These are phyloP conservation scores for Genyomyrus donnyi DNA, from an alignment of 2,113 vertebrate genomes.

Conservation along the genomic window DNA sequence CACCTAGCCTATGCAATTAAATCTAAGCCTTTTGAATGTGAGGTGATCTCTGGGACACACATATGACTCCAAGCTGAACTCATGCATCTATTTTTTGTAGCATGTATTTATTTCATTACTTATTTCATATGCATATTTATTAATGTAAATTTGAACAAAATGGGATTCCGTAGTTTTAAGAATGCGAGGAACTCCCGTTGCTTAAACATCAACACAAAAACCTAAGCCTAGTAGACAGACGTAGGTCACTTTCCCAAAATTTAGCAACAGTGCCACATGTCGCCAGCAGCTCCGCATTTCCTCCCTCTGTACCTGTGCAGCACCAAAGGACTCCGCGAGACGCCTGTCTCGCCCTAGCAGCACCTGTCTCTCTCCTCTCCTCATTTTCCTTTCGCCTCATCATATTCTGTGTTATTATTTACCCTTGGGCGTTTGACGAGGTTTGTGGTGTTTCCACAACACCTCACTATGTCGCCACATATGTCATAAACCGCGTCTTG, in stretches of 20 bases:
- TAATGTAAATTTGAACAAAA: not conserved
- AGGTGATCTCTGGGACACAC: too few relatives aligned
- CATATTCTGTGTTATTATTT: too few relatives aligned
- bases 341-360: too few relatives aligned
- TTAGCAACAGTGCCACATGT: not conserved
- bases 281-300: not conserved
- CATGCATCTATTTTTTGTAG: too few relatives aligned
- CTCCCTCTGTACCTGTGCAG: not conserved
- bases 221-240: not conserved
- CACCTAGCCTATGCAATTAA: too few relatives aligned
- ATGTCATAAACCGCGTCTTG: not conserved
- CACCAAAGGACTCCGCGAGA: not conserved
- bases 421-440: too few relatives aligned
- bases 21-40: too few relatives aligned
- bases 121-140: not conserved
- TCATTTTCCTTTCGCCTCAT: too few relatives aligned
- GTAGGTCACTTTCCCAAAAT: not conserved
- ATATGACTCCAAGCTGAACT: too few relatives aligned
- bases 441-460: too few relatives aligned
- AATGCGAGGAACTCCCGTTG: not conserved
- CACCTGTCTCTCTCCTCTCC: too few relatives aligned
- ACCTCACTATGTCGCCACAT: not conserved
- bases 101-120: too few relatives aligned
- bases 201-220: not conserved
- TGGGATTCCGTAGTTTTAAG: not conserved